phyloP scores from a whole-genome alignment of 2,888 invertebrate genomes.

The Ptychoptera contaminata region DNA sequence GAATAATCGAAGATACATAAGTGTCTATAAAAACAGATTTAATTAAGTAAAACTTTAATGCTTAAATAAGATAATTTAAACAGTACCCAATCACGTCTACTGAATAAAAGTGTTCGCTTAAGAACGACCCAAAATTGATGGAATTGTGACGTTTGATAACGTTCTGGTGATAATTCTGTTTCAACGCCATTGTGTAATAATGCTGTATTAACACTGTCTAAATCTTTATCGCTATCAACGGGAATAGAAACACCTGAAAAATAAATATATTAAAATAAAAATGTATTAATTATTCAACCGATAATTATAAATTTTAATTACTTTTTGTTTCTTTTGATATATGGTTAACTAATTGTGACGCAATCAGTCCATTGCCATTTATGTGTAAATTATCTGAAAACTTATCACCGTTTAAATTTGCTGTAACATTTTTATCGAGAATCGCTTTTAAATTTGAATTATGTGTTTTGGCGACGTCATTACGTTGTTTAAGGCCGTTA shows the following conservation, averaged over 20 bases:
- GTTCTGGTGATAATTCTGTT: conserved; percentile 37
- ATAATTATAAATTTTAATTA: conserved; percentile 1
- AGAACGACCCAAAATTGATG: conserved; percentile 80
- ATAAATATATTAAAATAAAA: conserved; percentile 7
- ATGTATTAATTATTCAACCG: background rate
- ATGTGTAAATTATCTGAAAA: conserved; percentile 7
- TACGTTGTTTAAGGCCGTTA: conserved; percentile 38
- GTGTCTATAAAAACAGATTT: conserved; percentile 46
- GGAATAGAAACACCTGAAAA: conserved; percentile 35
- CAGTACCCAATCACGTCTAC: conserved; percentile 74
- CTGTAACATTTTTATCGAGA: conserved; percentile 40
- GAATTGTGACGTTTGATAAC: conserved; percentile 70
- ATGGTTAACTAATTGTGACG: conserved; percentile 45
- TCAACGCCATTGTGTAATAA: conserved; percentile 46
- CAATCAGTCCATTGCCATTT: conserved; percentile 29
- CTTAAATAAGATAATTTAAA: background rate
- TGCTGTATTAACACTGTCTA: conserved; percentile 53
- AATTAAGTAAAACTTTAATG: conserved; percentile 1
- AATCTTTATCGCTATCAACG: conserved; percentile 27
- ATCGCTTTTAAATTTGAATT: conserved; percentile 21
- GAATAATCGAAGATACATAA: conserved; percentile 86
- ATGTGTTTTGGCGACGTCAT: conserved; percentile 38
- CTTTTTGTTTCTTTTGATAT: conserved; percentile 39
- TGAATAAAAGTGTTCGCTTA: conserved; percentile 69
- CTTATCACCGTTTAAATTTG: conserved; percentile 22